Evolutionary conservation across 1,140 invertebrate genomes (phyloP).

Genomic region (Augochlora pura): DNA sequence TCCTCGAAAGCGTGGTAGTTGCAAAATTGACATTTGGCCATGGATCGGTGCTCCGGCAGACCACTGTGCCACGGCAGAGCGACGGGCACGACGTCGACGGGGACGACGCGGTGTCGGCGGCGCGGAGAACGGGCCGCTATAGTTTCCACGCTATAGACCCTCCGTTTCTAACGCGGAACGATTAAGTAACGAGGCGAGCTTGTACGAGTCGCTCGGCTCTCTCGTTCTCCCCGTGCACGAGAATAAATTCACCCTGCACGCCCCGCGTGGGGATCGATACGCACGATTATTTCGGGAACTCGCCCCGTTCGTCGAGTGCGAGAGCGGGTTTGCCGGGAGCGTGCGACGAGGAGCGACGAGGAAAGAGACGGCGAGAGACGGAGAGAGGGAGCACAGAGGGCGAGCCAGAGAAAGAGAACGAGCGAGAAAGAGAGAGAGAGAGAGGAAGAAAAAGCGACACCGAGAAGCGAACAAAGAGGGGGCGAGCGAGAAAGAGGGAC

Average conservation of each 20-base stretch:
- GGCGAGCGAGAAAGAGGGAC: not conserved
- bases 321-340: slow-evolving; percentile 40
- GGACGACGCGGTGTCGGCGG: not conserved
- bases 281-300: slow-evolving; percentile 71
- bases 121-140: slow-evolving; percentile 36
- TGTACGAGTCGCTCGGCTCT: slow-evolving; percentile 28
- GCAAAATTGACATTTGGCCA: too few species aligned
- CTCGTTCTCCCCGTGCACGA: slow-evolving; percentile 59
- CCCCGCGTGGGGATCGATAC: slow-evolving; percentile 65
- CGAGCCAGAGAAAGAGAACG: not conserved
- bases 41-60: too few species aligned
- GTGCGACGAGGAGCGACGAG: slow-evolving; percentile 16
- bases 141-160: slow-evolving; percentile 43
- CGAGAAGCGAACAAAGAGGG: not conserved
- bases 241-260: slow-evolving; percentile 67
- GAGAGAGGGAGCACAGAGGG: too few species aligned
- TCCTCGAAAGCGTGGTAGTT: too few species aligned
- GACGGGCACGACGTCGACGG: too few species aligned
- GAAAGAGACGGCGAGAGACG: not conserved
- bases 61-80: too few species aligned
- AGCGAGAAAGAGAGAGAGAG: not conserved
- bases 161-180: slow-evolving; percentile 58
- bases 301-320: slow-evolving; percentile 55
- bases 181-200: slow-evolving; percentile 65
- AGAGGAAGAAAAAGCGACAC: too few species aligned